These are phyloP conservation scores for Aphodius granarius DNA, from an alignment of 2,888 invertebrate species.

Conservation along the genomic window DNA sequence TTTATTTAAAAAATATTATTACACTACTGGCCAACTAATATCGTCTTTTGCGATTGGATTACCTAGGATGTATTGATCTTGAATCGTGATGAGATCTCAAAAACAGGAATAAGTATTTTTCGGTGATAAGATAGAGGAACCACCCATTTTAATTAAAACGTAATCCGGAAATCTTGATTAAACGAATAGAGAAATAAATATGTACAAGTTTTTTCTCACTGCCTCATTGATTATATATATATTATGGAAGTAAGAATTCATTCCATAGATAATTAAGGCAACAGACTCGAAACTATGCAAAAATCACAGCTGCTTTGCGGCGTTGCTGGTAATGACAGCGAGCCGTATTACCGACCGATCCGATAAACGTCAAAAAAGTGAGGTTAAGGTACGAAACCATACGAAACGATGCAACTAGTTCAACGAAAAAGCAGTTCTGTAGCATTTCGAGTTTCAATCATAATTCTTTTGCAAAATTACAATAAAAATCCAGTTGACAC, in stretches of 20 bases:
- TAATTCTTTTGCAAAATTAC: neutral
- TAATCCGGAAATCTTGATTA: neutral
- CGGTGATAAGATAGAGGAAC: too few relatives aligned
- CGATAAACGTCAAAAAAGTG: conserved; percentile 24
- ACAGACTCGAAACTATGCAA: too few relatives aligned
- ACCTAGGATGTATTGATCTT: neutral
- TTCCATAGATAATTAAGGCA: too few relatives aligned
- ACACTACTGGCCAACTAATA: neutral
- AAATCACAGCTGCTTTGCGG: too few relatives aligned
- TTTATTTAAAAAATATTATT: neutral
- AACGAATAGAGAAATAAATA: neutral
- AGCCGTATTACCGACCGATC: too few relatives aligned
- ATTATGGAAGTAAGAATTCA: too few relatives aligned
- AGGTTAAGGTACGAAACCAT: neutral
- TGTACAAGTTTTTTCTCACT: too few relatives aligned
- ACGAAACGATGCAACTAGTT: too few relatives aligned
- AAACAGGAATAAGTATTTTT: neutral
- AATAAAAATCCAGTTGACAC: neutral
- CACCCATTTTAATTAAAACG: neutral
- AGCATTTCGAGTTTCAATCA: too few relatives aligned
- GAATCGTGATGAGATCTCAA: neutral
- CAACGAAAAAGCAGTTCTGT: too few relatives aligned
- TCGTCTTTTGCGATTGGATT: neutral
- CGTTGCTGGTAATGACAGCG: too few relatives aligned
- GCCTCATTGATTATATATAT: too few relatives aligned